These are phyloP conservation scores for Sesamia inferens DNA, from an alignment of 2,888 invertebrate species.

Conservation along the genomic window DNA sequence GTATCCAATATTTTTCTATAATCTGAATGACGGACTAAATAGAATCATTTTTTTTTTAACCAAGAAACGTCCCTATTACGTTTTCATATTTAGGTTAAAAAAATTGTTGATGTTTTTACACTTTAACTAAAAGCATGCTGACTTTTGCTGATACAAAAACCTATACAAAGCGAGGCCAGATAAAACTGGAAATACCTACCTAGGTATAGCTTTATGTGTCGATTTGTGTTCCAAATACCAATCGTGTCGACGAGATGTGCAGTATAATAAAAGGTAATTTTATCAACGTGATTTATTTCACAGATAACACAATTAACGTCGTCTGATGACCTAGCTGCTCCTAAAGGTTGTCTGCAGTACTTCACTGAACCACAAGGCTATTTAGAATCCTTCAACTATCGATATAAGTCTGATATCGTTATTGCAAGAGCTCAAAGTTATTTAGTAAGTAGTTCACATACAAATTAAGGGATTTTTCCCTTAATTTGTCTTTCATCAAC, in stretches of 20 bases:
- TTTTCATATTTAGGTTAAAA: too few relatives aligned
- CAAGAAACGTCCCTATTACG: too few relatives aligned
- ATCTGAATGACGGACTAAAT: too few relatives aligned
- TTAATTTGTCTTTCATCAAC: neutral
- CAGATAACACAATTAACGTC: constrained; percentile 84
- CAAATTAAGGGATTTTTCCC: neutral
- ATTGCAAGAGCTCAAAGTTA: constrained; percentile 90
- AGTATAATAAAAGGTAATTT: neutral
- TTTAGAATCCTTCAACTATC: constrained; percentile 93
- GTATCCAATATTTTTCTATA: too few relatives aligned
- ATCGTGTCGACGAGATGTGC: too few relatives aligned
- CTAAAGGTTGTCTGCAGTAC: constrained; percentile 92
- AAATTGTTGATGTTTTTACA: too few relatives aligned
- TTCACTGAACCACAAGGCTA: constrained; percentile 90
- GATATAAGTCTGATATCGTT: constrained; percentile 88
- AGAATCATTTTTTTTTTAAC: too few relatives aligned
- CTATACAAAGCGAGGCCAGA: too few relatives aligned
- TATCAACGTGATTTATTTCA: neutral
- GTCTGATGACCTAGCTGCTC: constrained; percentile 82
- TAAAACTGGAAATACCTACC: too few relatives aligned
- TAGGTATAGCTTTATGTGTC: too few relatives aligned
- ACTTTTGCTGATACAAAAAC: too few relatives aligned
- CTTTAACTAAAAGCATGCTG: too few relatives aligned
- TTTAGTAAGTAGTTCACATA: constrained; percentile 84
- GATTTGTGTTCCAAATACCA: neutral